These are phyloP conservation scores for Ictidomys tridecemlineatus DNA, from an alignment of 2,113 vertebrate genomes.

Conservation along the genomic window DNA sequence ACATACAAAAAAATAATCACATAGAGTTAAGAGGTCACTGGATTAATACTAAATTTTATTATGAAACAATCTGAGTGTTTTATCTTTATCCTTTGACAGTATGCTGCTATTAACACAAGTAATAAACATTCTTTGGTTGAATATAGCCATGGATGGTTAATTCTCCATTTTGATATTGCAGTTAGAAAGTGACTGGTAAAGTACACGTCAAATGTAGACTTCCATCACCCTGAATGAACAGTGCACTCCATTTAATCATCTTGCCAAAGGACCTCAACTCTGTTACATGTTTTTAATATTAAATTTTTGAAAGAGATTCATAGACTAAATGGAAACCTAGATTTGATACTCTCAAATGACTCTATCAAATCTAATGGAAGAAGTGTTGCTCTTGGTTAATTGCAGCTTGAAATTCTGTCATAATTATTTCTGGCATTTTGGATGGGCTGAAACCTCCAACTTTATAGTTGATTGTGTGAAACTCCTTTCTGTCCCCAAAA, in stretches of 20 bases:
- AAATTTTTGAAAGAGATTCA: conserved; percentile 7
- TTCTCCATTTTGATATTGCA: background rate
- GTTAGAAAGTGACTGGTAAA: background rate
- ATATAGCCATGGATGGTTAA: background rate
- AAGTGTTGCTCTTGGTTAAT: conserved; percentile 12
- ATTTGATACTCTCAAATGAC: background rate
- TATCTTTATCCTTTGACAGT: background rate
- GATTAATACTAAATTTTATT: background rate
- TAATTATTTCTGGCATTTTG: conserved; percentile 63
- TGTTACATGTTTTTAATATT: background rate
- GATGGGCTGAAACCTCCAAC: conserved; percentile 7
- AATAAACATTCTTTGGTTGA: background rate
- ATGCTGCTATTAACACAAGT: background rate
- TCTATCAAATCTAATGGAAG: background rate
- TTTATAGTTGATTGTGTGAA: conserved; percentile 1
- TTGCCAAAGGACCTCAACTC: background rate
- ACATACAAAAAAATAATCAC: background rate
- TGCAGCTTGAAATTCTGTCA: conserved; percentile 62
- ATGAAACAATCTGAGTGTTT: background rate
- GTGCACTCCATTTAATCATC: background rate
- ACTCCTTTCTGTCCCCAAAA: conserved; percentile 38
- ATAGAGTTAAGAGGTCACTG: background rate
- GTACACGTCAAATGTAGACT: background rate
- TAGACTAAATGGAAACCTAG: background rate
- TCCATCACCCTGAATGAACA: background rate